phyloP scores from a whole-genome alignment of 1,140 invertebrate species.

The Micrasema longulum region DNA sequence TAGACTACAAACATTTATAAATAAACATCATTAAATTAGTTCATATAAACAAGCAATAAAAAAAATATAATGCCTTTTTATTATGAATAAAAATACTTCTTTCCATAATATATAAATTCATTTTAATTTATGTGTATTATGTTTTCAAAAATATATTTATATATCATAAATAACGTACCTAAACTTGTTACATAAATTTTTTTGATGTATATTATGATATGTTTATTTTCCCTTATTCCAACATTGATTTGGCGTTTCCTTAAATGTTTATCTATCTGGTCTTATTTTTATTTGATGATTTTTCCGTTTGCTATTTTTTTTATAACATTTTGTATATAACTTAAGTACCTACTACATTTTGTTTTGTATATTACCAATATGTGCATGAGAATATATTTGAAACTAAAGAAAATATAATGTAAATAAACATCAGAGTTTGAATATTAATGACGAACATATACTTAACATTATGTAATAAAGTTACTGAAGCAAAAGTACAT shows the following conservation, averaged over 20 bases:
- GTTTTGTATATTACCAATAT: too few relatives aligned
- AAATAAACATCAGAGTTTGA: too few relatives aligned
- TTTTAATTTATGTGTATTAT: conserved; percentile 45
- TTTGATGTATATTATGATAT: conserved; percentile 49
- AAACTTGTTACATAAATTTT: conserved; percentile 50
- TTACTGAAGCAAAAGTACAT: conserved; percentile 16
- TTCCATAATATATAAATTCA: conserved; percentile 4
- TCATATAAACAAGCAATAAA: too few relatives aligned
- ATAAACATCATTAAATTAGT: too few relatives aligned
- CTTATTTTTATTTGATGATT: conserved; percentile 37
- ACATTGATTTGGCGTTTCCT: conserved; percentile 53
- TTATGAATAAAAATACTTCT: too few relatives aligned
- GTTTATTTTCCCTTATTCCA: conserved; percentile 53
- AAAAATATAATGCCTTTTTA: too few relatives aligned
- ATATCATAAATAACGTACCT: conserved; percentile 37
- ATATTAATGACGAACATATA: too few relatives aligned
- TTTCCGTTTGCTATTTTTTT: conserved; percentile 43
- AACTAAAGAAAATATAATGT: too few relatives aligned
- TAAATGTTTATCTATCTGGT: conserved; percentile 53
- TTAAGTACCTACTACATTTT: too few relatives aligned
- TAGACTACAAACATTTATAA: too few relatives aligned
- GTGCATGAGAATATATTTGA: too few relatives aligned
- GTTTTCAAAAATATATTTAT: conserved; percentile 39
- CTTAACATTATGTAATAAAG: too few relatives aligned
- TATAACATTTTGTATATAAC: conserved; percentile 33